phyloP scores from a whole-genome alignment of 2,888 invertebrate species.

The Pterobdella sp. region DNA sequence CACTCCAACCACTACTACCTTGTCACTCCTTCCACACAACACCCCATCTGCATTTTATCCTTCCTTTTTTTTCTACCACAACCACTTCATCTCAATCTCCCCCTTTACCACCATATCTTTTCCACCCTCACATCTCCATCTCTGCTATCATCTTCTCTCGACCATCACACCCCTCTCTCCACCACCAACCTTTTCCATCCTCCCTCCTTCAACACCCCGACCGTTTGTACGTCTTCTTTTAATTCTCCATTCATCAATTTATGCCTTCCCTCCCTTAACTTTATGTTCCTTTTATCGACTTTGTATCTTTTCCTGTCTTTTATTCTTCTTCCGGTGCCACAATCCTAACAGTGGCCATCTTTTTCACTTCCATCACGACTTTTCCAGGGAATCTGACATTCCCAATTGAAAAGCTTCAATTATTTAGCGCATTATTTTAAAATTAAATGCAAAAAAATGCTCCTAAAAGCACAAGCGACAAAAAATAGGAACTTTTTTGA shows the following conservation, averaged over 20 bases:
- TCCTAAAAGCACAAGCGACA: no score
- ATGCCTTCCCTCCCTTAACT: background rate
- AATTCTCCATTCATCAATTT: slow-evolving; percentile 5
- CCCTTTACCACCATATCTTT: background rate
- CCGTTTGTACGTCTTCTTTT: no score
- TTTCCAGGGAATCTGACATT: no score
- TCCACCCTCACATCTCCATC: background rate
- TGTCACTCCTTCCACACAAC: background rate
- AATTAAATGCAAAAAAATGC: no score
- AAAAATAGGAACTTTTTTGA: no score
- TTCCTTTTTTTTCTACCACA: background rate
- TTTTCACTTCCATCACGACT: background rate
- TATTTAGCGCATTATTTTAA: no score
- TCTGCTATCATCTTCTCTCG: background rate
- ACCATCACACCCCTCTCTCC: background rate
- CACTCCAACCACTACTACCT: background rate
- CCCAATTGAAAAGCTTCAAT: no score
- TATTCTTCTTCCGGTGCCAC: background rate
- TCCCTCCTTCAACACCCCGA: no score
- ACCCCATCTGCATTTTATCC: background rate
- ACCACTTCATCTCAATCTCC: background rate
- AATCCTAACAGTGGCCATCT: background rate
- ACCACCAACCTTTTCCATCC: background rate
- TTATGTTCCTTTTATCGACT: background rate
- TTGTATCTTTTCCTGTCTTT: background rate